A percentile compares a stretch with the other conserved stretches of the same genome.
phyloP scores from a whole-genome alignment of 2,888 invertebrate species.

The Pyrgus malvae region DNA sequence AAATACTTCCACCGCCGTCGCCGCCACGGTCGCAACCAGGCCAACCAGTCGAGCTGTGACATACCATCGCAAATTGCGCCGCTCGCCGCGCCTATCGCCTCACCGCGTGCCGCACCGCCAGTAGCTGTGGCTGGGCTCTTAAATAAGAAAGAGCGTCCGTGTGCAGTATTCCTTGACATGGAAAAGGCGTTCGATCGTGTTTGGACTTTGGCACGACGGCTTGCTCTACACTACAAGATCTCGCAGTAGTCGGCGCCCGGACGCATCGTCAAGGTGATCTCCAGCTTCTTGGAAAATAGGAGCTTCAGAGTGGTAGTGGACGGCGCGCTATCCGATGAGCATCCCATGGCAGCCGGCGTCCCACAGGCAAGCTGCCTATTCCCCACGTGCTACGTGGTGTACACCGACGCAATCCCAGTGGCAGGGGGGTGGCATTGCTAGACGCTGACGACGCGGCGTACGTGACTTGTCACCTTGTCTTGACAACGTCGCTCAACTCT shows the following conservation, averaged over 20 bases:
- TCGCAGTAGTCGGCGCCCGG: conserved; percentile 16
- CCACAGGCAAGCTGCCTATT: conserved; percentile 35
- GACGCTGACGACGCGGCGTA: conserved; percentile 30
- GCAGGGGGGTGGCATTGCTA: conserved; percentile 9
- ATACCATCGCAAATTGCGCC: no score
- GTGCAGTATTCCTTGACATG: conserved; percentile 36
- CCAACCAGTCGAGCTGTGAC: no score
- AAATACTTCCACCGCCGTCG: no score
- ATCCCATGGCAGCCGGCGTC: conserved; percentile 29
- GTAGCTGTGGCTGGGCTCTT: no score
- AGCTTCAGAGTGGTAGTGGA: conserved; percentile 33
- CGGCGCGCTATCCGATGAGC: conserved; percentile 6
- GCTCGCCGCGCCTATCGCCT: no score
- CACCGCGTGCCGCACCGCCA: no score
- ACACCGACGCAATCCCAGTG: conserved; percentile 31
- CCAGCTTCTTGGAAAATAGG: conserved; percentile 32
- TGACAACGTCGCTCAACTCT: conserved; percentile 7
- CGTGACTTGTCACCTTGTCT: no score
- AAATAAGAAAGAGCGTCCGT: conserved; percentile 19
- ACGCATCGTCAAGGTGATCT: conserved; percentile 23
- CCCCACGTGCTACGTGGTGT: conserved; percentile 27
- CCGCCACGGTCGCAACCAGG: no score
- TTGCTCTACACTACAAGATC: conserved; percentile 40
- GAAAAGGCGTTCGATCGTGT: conserved; percentile 33
- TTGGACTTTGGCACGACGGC: conserved; percentile 43